Conservation (phyloP, 1,140 invertebrate genomes). For the Rhizoglyphus robini region DNA sequence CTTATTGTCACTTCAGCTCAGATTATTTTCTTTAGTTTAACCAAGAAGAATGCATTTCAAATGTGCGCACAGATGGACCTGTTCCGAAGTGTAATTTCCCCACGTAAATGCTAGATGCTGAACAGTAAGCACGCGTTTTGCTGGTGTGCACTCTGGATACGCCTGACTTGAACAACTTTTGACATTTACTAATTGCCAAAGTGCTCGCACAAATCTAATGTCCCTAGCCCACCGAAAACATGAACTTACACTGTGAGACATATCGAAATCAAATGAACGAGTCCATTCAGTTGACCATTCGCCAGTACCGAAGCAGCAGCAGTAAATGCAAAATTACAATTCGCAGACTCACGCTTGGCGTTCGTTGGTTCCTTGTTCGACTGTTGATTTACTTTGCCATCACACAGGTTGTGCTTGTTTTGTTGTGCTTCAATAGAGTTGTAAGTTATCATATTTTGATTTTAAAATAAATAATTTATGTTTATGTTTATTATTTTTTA, state of each 20-base stretch:
- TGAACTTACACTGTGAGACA: background rate
- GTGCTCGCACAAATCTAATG: too few relatives aligned
- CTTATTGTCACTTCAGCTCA: too few relatives aligned
- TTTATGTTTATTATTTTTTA: background rate
- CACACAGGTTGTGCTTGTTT: background rate
- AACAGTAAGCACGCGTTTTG: too few relatives aligned
- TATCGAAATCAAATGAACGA: conserved; percentile 9
- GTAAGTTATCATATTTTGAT: background rate
- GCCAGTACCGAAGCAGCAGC: background rate
- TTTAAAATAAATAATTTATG: background rate
- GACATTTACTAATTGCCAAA: too few relatives aligned
- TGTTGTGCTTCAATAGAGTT: background rate
- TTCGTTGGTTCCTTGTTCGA: background rate
- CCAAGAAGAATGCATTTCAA: too few relatives aligned
- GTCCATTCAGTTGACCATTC: background rate
- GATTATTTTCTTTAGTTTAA: too few relatives aligned
- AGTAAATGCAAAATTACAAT: background rate
- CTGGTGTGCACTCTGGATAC: too few relatives aligned
- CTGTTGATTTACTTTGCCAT: background rate
- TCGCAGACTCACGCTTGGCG: background rate
- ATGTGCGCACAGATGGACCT: too few relatives aligned
- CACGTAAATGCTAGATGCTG: too few relatives aligned
- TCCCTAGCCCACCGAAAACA: too few relatives aligned
- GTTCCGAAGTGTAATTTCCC: too few relatives aligned
- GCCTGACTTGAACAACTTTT: too few relatives aligned